phyloP scores from a whole-genome alignment of 2,113 vertebrate species.

The Thalassoma bifasciatum region DNA sequence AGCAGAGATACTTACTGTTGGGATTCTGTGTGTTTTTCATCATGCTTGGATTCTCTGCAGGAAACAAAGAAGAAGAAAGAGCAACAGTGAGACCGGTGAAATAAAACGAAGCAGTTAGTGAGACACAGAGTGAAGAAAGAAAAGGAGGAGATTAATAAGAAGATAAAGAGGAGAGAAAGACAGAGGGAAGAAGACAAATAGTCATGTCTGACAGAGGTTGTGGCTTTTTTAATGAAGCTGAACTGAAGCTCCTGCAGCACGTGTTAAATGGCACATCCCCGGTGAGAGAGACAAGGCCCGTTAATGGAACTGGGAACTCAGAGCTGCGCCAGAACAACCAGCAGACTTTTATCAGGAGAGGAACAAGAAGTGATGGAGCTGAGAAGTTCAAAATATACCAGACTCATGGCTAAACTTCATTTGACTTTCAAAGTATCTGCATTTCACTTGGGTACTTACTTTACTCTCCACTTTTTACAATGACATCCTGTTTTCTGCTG shows the following conservation, averaged over 20 bases:
- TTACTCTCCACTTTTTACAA: no score
- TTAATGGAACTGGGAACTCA: conserved; percentile 62
- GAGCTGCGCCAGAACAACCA: conserved; percentile 45
- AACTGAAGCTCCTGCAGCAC: conserved; percentile 37
- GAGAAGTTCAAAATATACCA: background rate
- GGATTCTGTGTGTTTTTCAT: conserved; percentile 90
- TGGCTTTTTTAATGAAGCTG: conserved; percentile 46
- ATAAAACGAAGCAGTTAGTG: background rate
- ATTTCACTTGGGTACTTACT: no score
- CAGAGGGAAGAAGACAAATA: conserved; percentile 9
- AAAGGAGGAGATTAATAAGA: background rate
- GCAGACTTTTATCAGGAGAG: conserved; percentile 34
- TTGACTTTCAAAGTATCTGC: background rate
- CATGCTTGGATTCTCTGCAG: conserved; percentile 92
- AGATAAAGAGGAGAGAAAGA: conserved; percentile 15
- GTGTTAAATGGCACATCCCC: conserved; percentile 47
- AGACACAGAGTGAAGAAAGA: background rate
- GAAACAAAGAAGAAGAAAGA: conserved; percentile 41
- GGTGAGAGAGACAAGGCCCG: conserved; percentile 13
- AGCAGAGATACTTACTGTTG: conserved; percentile 85
- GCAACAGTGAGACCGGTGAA: conserved; percentile 31
- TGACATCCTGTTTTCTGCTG: no score
- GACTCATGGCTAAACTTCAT: background rate
- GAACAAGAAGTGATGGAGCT: background rate
- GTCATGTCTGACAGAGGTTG: conserved; percentile 38